These are phyloP conservation scores for Tenthredo mesomela DNA, from an alignment of 2,888 invertebrate species.

Conservation along the genomic window DNA sequence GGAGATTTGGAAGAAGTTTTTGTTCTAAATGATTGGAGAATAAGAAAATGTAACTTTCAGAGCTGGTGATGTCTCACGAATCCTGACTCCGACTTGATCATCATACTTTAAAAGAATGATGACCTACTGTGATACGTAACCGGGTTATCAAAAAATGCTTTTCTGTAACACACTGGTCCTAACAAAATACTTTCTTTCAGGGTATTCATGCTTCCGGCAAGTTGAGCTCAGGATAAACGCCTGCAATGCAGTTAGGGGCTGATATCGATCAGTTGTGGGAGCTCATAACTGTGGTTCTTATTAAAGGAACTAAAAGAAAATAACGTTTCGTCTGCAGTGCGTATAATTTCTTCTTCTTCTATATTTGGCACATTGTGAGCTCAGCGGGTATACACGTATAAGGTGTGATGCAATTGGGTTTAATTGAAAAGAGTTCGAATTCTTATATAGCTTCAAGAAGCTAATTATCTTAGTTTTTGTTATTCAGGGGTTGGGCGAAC, in stretches of 20 bases:
- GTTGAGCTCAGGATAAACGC: conserved; percentile 50
- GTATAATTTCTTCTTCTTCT: background rate
- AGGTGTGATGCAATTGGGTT: background rate
- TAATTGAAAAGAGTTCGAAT: background rate
- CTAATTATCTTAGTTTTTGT: background rate
- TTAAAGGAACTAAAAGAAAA: background rate
- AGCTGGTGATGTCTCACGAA: background rate
- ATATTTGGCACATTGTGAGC: background rate
- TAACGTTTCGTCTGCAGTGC: conserved; percentile 24
- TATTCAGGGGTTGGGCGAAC: background rate
- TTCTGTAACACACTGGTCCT: background rate
- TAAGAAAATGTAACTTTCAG: no score
- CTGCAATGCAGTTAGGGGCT: conserved; percentile 72
- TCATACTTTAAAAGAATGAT: background rate
- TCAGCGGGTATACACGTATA: background rate
- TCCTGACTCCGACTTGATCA: background rate
- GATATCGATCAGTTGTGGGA: conserved; percentile 69
- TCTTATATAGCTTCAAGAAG: background rate
- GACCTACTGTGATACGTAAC: background rate
- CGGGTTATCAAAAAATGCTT: background rate
- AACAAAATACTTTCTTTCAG: background rate
- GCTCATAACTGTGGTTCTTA: conserved; percentile 23
- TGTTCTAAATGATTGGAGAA: no score
- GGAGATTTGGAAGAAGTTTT: background rate
- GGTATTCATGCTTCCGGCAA: background rate